These are phyloP conservation scores for Butorides virescens DNA, from an alignment of 2,113 vertebrate genomes.

Conservation along the genomic window DNA sequence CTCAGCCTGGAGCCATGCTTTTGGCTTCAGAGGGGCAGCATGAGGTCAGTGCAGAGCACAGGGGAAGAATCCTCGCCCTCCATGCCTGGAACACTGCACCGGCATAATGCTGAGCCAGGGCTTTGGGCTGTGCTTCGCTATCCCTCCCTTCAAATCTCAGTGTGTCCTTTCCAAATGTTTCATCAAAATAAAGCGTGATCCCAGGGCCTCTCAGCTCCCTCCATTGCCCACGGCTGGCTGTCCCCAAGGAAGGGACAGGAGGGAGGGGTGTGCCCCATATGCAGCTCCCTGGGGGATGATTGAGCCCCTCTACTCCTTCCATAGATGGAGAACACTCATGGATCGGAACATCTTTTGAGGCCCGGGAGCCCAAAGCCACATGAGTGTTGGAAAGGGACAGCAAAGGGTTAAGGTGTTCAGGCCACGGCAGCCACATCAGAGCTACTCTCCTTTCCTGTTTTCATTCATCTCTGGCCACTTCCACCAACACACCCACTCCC, in stretches of 20 bases:
- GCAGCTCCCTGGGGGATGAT: background rate
- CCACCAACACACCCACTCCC: slow-evolving; percentile 37
- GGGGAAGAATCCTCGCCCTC: background rate
- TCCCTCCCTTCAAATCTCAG: background rate
- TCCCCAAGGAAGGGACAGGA: background rate
- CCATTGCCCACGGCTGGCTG: background rate
- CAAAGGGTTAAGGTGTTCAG: slow-evolving; percentile 44
- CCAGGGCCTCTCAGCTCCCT: background rate
- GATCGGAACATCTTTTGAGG: background rate
- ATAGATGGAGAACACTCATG: background rate
- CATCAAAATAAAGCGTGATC: background rate
- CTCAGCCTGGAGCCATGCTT: background rate
- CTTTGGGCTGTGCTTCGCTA: background rate
- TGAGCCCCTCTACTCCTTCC: background rate
- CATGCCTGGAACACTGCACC: background rate
- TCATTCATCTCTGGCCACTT: slow-evolving; percentile 49
- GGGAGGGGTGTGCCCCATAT: background rate
- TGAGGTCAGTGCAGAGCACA: background rate
- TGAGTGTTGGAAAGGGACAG: background rate
- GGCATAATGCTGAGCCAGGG: background rate
- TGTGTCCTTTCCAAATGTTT: background rate
- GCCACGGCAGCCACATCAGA: background rate
- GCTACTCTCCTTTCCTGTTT: slow-evolving; percentile 57
- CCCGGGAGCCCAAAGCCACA: background rate
- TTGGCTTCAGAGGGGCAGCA: background rate